Evolutionary conservation across 2,888 invertebrate genomes (phyloP), one percentile per base, ranked within the genome.

Genomic region (Eristalis arbustorum): DNA sequence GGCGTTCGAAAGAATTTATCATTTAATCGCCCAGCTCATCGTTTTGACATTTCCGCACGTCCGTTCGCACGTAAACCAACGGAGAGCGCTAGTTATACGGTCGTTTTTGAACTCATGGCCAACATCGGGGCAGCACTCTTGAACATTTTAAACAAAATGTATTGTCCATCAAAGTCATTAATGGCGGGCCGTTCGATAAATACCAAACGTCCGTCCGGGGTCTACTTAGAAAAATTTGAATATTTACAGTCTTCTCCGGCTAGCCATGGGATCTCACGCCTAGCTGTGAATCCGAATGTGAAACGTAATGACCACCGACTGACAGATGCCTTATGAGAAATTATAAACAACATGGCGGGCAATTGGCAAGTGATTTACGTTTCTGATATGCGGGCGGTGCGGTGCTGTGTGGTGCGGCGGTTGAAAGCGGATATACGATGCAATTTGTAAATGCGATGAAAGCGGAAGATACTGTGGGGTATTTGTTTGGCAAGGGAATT

Each of bases 91-190:
- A 80, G 69, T 25, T 64, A 59, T 25, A 18, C 23, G 40, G 61
- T n/a, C n/a, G 10, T 8, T 25, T 49, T 49, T 66, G 40, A 59
- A 49, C 49, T 67, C 67, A 56, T 77, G 62, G 72, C 31, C 72
- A 72, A 37, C 37, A 11, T 4, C 61, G 11, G n/a, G n/a, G 8
- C 25, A 61, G 23, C 57, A 59, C 63, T 69, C 25, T 63, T 10
- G n/a, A 76, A 71, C 49, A 61, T 71, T 71, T 61, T 56, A 71
- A 62, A 59, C 77, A 77, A 68, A 82, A 72, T 72, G 71, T 72
- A 77, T 82, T 82, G 82, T 82, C 82, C 57, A 68, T 68, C 73
- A 77, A 73, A 74, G 59, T 73, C 59, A 68, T 34, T 75, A 64
- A 49, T 81, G 68, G 34, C 42, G 72, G 59, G 34, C 40, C 67